These are phyloP conservation scores for Piaya cayana DNA, from an alignment of 2,113 vertebrate species.

Conservation along the genomic window DNA sequence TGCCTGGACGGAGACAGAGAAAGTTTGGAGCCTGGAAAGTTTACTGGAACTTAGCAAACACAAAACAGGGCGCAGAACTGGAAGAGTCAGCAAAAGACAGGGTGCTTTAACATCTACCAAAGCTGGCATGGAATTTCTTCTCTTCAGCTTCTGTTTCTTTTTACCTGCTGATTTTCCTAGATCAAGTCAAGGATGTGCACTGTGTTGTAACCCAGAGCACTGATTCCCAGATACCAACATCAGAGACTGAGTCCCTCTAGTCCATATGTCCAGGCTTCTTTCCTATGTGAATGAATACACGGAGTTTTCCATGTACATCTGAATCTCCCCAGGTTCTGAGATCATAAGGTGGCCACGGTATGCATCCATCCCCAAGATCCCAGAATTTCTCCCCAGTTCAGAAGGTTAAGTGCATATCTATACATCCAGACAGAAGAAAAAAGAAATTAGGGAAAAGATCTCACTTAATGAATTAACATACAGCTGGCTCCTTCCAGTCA, in stretches of 20 bases:
- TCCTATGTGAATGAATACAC: not conserved
- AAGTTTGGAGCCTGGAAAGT: not conserved
- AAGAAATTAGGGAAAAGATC: not conserved
- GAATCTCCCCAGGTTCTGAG: not conserved
- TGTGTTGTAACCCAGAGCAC: not conserved
- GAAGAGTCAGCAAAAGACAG: not conserved
- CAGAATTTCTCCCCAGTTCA: not conserved
- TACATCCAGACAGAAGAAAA: not conserved
- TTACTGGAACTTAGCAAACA: not conserved
- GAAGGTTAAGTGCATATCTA: conserved; percentile 19
- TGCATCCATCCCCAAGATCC: not conserved
- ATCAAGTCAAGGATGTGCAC: not conserved
- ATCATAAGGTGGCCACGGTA: not conserved
- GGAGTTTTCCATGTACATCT: not conserved
- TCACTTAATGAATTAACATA: not conserved
- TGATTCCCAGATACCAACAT: not conserved
- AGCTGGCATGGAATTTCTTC: not conserved
- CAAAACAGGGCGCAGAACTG: conserved; percentile 18
- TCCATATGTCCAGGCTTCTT: not conserved
- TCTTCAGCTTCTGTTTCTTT: not conserved
- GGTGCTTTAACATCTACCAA: not conserved
- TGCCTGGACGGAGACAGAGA: not conserved
- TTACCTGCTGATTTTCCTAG: not conserved
- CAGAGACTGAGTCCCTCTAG: not conserved
- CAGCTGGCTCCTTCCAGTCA: conserved; percentile 14